These are phyloP conservation scores for Agapornis roseicollis DNA, from an alignment of 2,113 vertebrate genomes.

Conservation along the genomic window DNA sequence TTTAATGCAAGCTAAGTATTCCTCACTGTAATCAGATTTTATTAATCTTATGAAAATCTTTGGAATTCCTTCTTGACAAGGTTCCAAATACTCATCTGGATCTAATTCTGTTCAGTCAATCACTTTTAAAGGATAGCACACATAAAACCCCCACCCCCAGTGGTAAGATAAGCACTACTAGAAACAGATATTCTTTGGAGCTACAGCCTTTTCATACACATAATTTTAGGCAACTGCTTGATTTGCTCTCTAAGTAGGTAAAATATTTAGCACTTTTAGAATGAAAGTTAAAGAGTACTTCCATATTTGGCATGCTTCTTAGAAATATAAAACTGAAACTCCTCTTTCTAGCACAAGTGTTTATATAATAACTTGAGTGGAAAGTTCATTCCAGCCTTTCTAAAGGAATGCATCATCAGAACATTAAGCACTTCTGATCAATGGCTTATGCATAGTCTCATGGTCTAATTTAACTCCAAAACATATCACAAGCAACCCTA, in stretches of 20 bases:
- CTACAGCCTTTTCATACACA: neutral
- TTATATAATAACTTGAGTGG: neutral
- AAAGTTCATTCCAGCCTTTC: constrained; percentile 8
- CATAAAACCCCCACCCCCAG: neutral
- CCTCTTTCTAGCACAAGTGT: neutral
- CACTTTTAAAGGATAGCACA: neutral
- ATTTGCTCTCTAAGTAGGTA: neutral
- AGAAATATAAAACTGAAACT: neutral
- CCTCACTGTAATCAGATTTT: neutral
- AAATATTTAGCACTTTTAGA: neutral
- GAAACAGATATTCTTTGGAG: neutral
- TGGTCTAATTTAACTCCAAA: neutral
- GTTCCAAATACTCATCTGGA: neutral
- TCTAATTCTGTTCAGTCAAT: neutral
- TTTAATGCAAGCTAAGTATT: too few relatives aligned
- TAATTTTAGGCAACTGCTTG: neutral
- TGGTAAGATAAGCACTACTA: neutral
- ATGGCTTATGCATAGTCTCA: neutral
- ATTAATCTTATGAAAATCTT: neutral
- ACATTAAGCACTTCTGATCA: neutral
- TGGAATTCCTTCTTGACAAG: neutral
- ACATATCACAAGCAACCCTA: neutral
- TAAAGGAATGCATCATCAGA: neutral
- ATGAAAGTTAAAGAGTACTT: neutral
- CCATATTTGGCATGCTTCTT: neutral